Percentiles rank a stretch among this genome's conserved stretches.
Conservation (phyloP, 2,888 invertebrate genomes). For the Theretra japonica region DNA sequence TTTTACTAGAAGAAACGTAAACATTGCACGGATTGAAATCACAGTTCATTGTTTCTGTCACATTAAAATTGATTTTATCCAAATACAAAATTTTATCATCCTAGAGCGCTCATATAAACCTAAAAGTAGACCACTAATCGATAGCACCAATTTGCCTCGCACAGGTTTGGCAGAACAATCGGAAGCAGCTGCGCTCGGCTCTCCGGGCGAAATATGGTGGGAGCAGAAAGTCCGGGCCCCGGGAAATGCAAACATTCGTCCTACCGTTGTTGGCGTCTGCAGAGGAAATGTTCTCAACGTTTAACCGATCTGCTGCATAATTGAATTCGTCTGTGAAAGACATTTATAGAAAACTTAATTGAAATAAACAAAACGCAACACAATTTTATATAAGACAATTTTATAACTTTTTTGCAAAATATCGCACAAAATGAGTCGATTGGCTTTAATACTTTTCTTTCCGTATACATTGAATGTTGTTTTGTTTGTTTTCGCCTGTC, state of each 20-base stretch:
- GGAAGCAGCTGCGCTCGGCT: conserved; percentile 5
- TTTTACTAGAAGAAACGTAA: too few relatives aligned
- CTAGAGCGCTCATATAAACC: not conserved
- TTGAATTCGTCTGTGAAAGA: conserved; percentile 9
- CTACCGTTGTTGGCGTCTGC: not conserved
- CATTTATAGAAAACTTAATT: not conserved
- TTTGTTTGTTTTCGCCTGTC: conserved; percentile 11
- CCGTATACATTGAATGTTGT: conserved; percentile 18
- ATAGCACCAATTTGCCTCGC: not conserved
- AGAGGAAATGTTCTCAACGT: conserved; percentile 12
- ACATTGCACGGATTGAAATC: too few relatives aligned
- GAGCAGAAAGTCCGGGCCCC: not conserved
- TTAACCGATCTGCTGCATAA: conserved; percentile 12
- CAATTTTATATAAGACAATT: not conserved
- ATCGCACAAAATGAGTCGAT: not conserved
- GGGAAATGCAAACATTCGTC: conserved; percentile 9
- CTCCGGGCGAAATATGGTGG: not conserved
- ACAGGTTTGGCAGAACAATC: not conserved
- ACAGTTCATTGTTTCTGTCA: too few relatives aligned
- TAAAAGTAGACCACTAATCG: not conserved
- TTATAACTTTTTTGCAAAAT: not conserved
- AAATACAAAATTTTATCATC: too few relatives aligned
- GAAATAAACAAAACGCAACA: not conserved
- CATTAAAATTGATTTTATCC: too few relatives aligned
- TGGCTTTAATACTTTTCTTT: conserved; percentile 7